Evolutionary conservation across 2,113 vertebrate genomes (phyloP).

Genomic region (Hippocampus comes): DNA sequence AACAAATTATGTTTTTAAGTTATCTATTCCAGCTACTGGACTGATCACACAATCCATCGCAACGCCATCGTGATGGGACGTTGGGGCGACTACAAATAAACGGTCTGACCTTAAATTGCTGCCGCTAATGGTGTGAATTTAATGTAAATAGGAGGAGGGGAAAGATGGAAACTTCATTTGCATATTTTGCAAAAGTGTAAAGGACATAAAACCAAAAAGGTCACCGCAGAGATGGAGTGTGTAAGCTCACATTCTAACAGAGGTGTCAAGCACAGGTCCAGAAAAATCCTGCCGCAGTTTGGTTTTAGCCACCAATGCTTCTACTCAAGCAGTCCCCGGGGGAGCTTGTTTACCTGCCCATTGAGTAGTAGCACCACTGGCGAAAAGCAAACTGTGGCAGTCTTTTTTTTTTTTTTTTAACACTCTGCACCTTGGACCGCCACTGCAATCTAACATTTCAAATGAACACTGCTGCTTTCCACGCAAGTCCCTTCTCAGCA

Average conservation of each 20-base stretch:
- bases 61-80: no score
- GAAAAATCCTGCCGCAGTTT: no score
- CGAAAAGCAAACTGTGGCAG: no score
- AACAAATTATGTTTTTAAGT: background rate
- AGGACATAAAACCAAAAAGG: background rate
- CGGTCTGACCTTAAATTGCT: conserved; percentile 51
- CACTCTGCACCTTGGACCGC: no score
- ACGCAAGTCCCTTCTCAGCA: background rate
- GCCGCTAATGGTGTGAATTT: conserved; percentile 27
- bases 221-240: background rate
- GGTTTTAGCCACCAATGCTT: no score
- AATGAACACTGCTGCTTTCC: background rate
- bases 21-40: background rate
- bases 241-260: background rate
- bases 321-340: no score
- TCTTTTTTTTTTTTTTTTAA: no score
- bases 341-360: no score
- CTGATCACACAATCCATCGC: no score
- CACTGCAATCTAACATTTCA: background rate
- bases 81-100: conserved; percentile 57
- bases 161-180: background rate
- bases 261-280: no score
- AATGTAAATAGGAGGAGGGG: conserved; percentile 12
- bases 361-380: no score
- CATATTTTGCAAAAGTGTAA: background rate